These are phyloP conservation scores for Crocallis elinguaria DNA, from an alignment of 2,888 invertebrate species.

Conservation along the genomic window DNA sequence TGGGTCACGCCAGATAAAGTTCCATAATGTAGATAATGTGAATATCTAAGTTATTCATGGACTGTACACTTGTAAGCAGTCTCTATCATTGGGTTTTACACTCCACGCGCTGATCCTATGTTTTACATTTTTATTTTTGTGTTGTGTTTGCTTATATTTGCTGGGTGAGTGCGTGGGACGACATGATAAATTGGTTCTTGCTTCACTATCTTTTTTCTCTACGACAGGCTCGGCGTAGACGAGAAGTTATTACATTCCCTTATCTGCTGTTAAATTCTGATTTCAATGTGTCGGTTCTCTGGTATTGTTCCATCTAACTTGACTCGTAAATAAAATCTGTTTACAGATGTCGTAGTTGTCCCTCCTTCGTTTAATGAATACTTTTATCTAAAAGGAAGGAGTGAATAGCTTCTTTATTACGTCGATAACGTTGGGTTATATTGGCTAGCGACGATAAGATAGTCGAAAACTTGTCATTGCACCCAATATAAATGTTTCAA, in stretches of 20 bases:
- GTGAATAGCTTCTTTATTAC: conserved; percentile 60
- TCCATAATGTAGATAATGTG: conserved; percentile 83
- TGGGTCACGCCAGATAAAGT: conserved; percentile 78
- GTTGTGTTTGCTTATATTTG: conserved; percentile 75
- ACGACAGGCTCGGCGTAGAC: conserved; percentile 73
- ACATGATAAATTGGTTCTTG: conserved; percentile 79
- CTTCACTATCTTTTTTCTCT: conserved; percentile 68
- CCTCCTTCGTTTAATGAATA: conserved; percentile 58
- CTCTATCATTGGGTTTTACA: conserved; percentile 84
- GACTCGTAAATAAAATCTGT: conserved; percentile 18
- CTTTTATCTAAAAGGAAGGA: conserved; percentile 65
- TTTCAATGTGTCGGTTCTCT: conserved; percentile 56
- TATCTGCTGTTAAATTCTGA: conserved; percentile 49
- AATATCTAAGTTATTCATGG: conserved; percentile 82
- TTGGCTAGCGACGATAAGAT: conserved; percentile 44
- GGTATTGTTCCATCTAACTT: conserved; percentile 33
- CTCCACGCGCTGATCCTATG: conserved; percentile 71
- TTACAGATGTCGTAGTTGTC: conserved; percentile 53
- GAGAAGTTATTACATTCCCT: conserved; percentile 66
- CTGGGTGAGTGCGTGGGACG: conserved; percentile 77
- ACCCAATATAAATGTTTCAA: conserved; percentile 33
- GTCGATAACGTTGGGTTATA: conserved; percentile 43
- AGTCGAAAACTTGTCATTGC: conserved; percentile 32
- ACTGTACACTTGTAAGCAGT: conserved; percentile 71
- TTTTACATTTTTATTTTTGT: conserved; percentile 69